Evolutionary conservation across 2,797 vertebrate genomes (phyloP), one percentile per base, ranked within the genome.

Genomic region (Tokudaia tokunoshimensis): DNA sequence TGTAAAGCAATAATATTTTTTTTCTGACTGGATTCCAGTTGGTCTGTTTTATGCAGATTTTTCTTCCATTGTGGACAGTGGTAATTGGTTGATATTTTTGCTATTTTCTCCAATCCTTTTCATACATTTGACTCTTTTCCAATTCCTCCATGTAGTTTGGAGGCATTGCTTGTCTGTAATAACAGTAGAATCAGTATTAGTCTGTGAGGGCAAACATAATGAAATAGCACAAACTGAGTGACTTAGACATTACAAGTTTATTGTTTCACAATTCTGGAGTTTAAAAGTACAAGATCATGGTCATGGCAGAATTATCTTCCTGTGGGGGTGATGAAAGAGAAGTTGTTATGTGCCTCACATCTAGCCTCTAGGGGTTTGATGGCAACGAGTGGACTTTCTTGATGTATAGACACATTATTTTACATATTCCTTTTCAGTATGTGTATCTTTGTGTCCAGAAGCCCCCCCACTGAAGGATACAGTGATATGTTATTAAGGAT

Each of bases 61-160:
- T 85, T 37, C 55, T 96, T 96, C 81, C 26, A 67, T 85, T 83
- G 65, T 81, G 24, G 52, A 57, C 81, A 91, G 78, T 65, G 44
- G 37, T 79, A 76, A 50, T 13, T 37, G 50, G 10, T 31, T 89
- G 80, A 57, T 80, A 74, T 47, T 94, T 84, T 92, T 92, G 7
- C 15, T 87, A 19, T 89, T 96, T 96, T 89, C 26, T 79, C 15
- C n/a, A 57, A 4, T 78, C 15, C 17, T 24, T 96, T 93, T 97
- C 88, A 85, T 94, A 12, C 14, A 2, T 96, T 75, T 92, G 22
- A 55, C 59, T 6, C 59, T 89, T 81, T 59, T 67, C 15, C 41
- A 87, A 1, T 91, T 96, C 37, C 94, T 52, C 75, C 29, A 55
- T 47, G 59, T 89, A 24, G 47, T 50, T 47, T 90, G 52, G 55